Conservation (phyloP, 2,888 invertebrate species). For the Meta bourneti region DNA sequence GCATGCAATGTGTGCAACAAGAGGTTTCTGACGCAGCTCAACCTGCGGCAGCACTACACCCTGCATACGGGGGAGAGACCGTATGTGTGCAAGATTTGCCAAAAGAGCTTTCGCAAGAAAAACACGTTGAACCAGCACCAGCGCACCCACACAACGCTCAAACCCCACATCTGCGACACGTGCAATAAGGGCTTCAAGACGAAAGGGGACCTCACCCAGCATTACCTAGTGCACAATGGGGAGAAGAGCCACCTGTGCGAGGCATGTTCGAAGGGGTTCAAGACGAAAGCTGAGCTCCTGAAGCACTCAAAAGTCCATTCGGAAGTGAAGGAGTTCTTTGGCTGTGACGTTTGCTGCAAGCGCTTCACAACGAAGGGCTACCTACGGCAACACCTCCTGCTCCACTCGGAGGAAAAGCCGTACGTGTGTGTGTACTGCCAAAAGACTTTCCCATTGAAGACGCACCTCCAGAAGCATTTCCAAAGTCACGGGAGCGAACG, state of each 20-base stretch:
- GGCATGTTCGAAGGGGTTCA: conserved; percentile 62
- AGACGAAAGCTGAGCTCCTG: conserved; percentile 61
- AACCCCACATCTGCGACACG: conserved; percentile 65
- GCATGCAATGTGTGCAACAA: conserved; percentile 50
- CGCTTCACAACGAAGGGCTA: conserved; percentile 54
- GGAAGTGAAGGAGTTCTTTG: conserved; percentile 30
- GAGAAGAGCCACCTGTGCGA: conserved; percentile 59
- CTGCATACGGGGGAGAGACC: conserved; percentile 66
- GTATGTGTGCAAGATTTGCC: conserved; percentile 50
- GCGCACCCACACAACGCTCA: conserved; percentile 47
- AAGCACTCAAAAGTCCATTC: conserved; percentile 56
- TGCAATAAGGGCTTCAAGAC: conserved; percentile 69
- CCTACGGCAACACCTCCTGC: conserved; percentile 32
- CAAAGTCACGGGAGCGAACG: conserved; percentile 30
- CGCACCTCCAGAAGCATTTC: conserved; percentile 63
- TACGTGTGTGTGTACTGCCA: conserved; percentile 46
- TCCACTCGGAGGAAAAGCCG: conserved; percentile 55
- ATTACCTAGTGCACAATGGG: conserved; percentile 67
- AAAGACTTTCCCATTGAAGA: conserved; percentile 55
- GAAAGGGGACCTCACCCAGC: conserved; percentile 70
- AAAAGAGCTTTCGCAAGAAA: conserved; percentile 63
- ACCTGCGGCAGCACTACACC: conserved; percentile 60
- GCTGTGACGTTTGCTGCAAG: conserved; percentile 52
- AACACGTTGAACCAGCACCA: conserved; percentile 70
- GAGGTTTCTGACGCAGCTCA: conserved; percentile 55